Percentiles rank a stretch among this genome's conserved stretches.
Conservation (phyloP, 2,113 vertebrate genomes). For the Orycteropus afer region DNA sequence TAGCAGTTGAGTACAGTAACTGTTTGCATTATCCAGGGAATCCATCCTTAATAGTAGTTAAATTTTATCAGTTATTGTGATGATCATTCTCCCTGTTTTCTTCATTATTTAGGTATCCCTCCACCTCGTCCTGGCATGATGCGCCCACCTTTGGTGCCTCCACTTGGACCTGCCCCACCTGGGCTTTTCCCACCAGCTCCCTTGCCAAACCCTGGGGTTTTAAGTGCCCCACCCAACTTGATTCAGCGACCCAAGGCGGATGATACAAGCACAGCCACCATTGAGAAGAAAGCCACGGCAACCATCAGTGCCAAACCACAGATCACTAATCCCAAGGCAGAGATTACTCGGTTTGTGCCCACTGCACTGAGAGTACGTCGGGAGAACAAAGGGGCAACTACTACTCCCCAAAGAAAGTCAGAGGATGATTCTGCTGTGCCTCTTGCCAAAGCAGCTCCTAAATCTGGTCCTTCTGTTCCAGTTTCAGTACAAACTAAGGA, state of each 20-base stretch:
- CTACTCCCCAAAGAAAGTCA: constrained; percentile 86
- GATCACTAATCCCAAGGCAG: constrained; percentile 98
- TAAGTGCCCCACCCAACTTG: constrained; percentile 96
- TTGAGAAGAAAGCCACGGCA: constrained; percentile 92
- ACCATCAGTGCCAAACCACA: constrained; percentile 99
- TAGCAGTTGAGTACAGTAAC: neutral
- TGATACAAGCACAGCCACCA: constrained; percentile 89
- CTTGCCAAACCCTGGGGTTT: constrained; percentile 91
- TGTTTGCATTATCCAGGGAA: neutral
- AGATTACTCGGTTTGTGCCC: constrained; percentile 98
- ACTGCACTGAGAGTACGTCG: constrained; percentile 95
- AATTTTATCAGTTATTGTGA: neutral
- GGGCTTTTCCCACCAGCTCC: constrained; percentile 94
- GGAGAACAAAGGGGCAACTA: constrained; percentile 89
- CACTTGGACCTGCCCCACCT: constrained; percentile 89
- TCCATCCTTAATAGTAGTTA: neutral
- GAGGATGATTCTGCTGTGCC: constrained; percentile 87
- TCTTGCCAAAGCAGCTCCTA: constrained; percentile 86
- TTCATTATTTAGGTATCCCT: constrained; percentile 91
- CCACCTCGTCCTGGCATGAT: constrained; percentile 95
- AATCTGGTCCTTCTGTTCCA: constrained; percentile 85
- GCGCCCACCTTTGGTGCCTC: constrained; percentile 90
- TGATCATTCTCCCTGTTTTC: neutral
- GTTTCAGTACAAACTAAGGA: constrained; percentile 97
- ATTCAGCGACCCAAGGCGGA: constrained; percentile 95